Percentiles rank a stretch among this genome's conserved stretches.
phyloP scores from a whole-genome alignment of 2,888 invertebrate genomes.

The Andrena haemorrhoa region DNA sequence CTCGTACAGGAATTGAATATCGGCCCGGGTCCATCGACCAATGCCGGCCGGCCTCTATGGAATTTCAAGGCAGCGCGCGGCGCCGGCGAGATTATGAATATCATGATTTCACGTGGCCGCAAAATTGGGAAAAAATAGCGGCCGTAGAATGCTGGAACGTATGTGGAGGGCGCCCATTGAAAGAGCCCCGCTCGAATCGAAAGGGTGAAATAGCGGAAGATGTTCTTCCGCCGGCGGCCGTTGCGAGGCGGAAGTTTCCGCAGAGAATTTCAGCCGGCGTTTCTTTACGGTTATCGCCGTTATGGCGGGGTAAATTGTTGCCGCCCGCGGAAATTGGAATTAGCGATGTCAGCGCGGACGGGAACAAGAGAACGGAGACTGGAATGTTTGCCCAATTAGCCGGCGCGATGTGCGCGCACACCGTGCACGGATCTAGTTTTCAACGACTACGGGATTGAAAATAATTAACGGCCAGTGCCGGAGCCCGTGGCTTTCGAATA shows the following conservation, averaged over 20 bases:
- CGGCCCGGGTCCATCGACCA: conserved; percentile 28
- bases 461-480: conserved; percentile 58
- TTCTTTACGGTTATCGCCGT: conserved; percentile 40
- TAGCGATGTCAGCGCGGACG: conserved; percentile 41
- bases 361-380: conserved; percentile 29
- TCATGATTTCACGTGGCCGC: conserved; percentile 9
- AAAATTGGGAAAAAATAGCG: conserved; percentile 17
- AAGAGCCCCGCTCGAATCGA: conserved; percentile 4
- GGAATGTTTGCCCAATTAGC: conserved; percentile 44
- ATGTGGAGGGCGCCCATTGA: background rate
- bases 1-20: conserved; percentile 61
- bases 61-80: conserved; percentile 13
- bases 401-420: conserved; percentile 10
- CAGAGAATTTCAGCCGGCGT: background rate
- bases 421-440: conserved; percentile 37
- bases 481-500: background rate
- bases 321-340: conserved; percentile 42
- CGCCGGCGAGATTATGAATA: conserved; percentile 35
- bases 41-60: background rate
- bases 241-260: background rate
- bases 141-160: conserved; percentile 1
- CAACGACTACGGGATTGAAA: conserved; percentile 56
- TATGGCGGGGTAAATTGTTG: conserved; percentile 32
- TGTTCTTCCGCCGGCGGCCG: background rate
- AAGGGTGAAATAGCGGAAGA: background rate